Evolutionary conservation across 2,888 invertebrate genomes (phyloP), one percentile per base, ranked within the genome.

Genomic region (Cylloceria caligata): DNA sequence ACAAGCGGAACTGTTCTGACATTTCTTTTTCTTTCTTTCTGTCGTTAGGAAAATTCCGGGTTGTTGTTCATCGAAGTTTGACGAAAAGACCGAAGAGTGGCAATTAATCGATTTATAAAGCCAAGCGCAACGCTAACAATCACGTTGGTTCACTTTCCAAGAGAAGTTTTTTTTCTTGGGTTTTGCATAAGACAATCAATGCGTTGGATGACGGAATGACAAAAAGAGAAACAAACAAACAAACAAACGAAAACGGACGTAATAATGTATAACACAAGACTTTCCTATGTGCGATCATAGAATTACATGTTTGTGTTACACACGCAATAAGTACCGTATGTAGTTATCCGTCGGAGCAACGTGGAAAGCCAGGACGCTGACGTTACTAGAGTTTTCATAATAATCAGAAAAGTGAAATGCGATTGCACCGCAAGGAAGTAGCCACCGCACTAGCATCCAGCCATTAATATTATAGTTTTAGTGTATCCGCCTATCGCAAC

Each of bases 331-430:
- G 89, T 85, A 83, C 76, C 67, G 69, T 19, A 34, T 47, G 16
- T 27, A 45, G 21, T 45, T 71, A 47, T 39, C n/a, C n/a, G 9
- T 45, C 52, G 39, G 62, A 24, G 39, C 36, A 49, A 36, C 21
- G 65, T 52, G 60, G 19, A 75, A 75, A 52, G 73, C n/a, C n/a
- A n/a, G 52, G 76, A 34, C 16, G 74, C 62, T 62, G 57, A 11
- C 21, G 47, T n/a, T 39, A 16, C 62, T 3, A n/a, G 27, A 62
- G 47, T 75, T 67, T 77, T 85, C 73, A 68, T 79, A 82, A 84
- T 83, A 85, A 87, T 87, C 85, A 79, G 84, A 85, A 81, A 87
- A 88, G 88, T 87, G 86, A 89, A 88, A 88, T 87, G 86, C 75
- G 78, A 85, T 85, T 86, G 78, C 79, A 84, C 69, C 36, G 81